A percentile compares a stretch with the other conserved stretches of the same genome.
These are phyloP conservation scores for Ennomos erosarius DNA, from an alignment of 2,888 invertebrate genomes.

Conservation along the genomic window DNA sequence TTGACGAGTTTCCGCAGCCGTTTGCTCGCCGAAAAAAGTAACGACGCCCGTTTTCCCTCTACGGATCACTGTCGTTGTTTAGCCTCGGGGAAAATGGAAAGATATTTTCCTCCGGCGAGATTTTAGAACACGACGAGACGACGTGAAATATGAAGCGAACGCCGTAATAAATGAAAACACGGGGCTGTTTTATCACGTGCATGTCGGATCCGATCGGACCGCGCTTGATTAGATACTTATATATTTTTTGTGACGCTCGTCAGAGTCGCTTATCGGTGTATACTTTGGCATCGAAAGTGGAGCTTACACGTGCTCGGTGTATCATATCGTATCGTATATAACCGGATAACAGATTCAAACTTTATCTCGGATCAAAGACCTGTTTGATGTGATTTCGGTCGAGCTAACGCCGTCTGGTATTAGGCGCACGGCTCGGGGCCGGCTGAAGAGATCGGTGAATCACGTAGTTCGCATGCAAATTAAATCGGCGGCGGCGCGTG, in stretches of 20 bases:
- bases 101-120: constrained; percentile 50
- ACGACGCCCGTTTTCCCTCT: constrained; percentile 36
- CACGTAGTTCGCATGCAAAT: constrained; percentile 57
- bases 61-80: constrained; percentile 50
- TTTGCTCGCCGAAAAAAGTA: constrained; percentile 54
- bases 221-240: constrained; percentile 46
- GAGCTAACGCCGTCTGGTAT: constrained; percentile 16
- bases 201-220: constrained; percentile 37
- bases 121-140: constrained; percentile 48
- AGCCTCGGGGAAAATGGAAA: constrained; percentile 48
- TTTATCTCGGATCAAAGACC: constrained; percentile 40
- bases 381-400: constrained; percentile 33
- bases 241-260: constrained; percentile 9
- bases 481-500: constrained; percentile 35
- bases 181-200: constrained; percentile 36
- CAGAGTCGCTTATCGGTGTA: constrained; percentile 29
- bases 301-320: constrained; percentile 31
- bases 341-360: constrained; percentile 30
- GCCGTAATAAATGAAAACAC: constrained; percentile 52
- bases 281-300: constrained; percentile 32
- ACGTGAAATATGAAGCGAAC: constrained; percentile 54
- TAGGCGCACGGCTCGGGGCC: constrained; percentile 16
- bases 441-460: constrained; percentile 35
- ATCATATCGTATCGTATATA: constrained; percentile 13
- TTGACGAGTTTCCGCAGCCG: constrained; percentile 60